These are phyloP conservation scores for Isaurus tuberculatus DNA, from an alignment of 92 coral and sea anemone genomes.

Conservation along the genomic window DNA sequence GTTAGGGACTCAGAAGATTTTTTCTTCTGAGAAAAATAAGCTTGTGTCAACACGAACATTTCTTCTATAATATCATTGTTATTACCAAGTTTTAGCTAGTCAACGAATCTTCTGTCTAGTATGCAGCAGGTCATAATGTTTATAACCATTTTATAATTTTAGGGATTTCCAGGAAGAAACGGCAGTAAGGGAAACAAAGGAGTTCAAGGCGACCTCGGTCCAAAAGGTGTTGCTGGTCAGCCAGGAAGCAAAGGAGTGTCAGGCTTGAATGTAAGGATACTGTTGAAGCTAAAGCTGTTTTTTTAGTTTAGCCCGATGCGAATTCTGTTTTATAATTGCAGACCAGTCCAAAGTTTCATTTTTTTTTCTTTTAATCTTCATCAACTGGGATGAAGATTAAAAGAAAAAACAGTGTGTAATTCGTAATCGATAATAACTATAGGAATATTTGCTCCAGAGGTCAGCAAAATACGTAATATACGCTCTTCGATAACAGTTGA, in stretches of 20 bases:
- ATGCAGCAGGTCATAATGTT: neutral
- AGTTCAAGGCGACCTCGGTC: constrained; percentile 16
- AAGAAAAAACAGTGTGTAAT: no score
- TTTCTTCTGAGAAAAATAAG: no score
- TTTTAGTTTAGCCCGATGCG: neutral
- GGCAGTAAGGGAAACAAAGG: constrained; percentile 23
- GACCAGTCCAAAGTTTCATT: neutral
- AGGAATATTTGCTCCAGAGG: no score
- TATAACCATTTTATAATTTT: neutral
- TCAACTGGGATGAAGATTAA: no score
- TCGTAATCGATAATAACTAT: no score
- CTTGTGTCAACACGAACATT: no score
- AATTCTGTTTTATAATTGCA: neutral
- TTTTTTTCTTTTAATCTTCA: no score
- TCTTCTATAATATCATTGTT: no score
- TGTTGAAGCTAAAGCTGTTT: neutral
- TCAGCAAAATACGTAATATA: no score
- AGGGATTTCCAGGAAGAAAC: constrained; percentile 25
- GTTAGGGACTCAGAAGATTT: no score
- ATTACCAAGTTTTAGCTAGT: no score
- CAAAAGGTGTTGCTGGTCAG: constrained; percentile 28
- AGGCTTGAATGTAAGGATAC: neutral
- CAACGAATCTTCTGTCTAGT: neutral
- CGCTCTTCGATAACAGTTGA: no score
- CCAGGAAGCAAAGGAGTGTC: constrained; percentile 20